Percentiles rank a stretch among this genome's conserved stretches.
Conservation (phyloP, 2,113 vertebrate species). For the Megalops atlanticus region DNA sequence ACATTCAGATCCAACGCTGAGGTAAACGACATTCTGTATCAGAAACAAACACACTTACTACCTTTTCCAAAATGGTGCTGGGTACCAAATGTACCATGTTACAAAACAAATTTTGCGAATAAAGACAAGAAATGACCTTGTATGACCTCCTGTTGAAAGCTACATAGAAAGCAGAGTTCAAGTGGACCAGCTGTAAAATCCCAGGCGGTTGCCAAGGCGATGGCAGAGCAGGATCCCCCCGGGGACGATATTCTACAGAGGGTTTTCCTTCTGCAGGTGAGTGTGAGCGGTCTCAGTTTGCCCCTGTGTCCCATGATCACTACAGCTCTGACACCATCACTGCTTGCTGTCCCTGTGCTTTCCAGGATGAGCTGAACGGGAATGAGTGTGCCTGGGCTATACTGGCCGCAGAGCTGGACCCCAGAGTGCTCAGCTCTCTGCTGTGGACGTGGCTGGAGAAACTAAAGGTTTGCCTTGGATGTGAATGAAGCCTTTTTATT, state of each 20-base stretch:
- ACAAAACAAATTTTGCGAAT: background rate
- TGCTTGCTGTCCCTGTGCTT: background rate
- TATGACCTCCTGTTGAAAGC: conserved; percentile 38
- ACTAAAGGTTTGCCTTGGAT: conserved; percentile 60
- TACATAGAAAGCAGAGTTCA: conserved; percentile 44
- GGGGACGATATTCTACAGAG: conserved; percentile 58
- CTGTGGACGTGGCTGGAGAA: conserved; percentile 78
- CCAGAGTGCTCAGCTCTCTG: conserved; percentile 69
- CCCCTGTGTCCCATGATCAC: background rate
- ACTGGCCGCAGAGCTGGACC: conserved; percentile 69
- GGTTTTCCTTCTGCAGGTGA: conserved; percentile 66
- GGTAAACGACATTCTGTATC: conserved; percentile 46
- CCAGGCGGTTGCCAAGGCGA: conserved; percentile 64
- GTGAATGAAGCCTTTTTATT: background rate
- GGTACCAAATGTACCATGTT: background rate
- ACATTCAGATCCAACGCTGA: conserved; percentile 64
- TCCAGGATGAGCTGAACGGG: conserved; percentile 73
- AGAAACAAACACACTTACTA: background rate
- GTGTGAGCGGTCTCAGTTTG: background rate
- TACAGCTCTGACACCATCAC: background rate
- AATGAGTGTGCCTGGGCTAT: conserved; percentile 73
- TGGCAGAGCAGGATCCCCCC: conserved; percentile 62
- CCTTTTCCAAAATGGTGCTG: background rate
- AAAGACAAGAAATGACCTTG: background rate
- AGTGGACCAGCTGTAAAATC: conserved; percentile 44